Percentiles rank a stretch among this genome's conserved stretches.
Evolutionary conservation across 2,888 invertebrate genomes (phyloP).

Genomic region (Sceliomorpha sp.): DNA sequence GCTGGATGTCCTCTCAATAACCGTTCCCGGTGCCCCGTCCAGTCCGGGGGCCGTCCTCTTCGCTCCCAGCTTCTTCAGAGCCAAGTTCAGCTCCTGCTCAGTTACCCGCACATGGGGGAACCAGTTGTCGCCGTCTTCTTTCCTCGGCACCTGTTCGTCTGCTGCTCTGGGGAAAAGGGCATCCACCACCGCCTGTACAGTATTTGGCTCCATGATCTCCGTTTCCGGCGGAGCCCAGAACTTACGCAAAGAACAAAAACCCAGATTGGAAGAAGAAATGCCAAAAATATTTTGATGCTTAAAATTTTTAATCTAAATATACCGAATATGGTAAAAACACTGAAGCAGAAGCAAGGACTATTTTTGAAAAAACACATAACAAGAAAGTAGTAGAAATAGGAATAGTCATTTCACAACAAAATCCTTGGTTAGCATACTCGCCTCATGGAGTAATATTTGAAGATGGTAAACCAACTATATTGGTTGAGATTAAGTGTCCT

Average conservation of each 20-base stretch:
- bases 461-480: constrained; percentile 30
- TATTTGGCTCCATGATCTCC: too few species aligned
- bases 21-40: too few species aligned
- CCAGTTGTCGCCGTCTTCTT: too few species aligned
- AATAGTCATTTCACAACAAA: constrained; percentile 6
- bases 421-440: constrained; percentile 14
- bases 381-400: constrained; percentile 11
- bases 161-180: too few species aligned
- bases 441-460: constrained; percentile 24
- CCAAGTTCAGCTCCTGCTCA: too few species aligned
- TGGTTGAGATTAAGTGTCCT: constrained; percentile 60
- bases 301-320: constrained; percentile 28
- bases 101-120: too few species aligned
- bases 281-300: constrained; percentile 4
- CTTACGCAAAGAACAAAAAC: constrained; percentile 38
- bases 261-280: constrained; percentile 44
- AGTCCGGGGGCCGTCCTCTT: too few species aligned
- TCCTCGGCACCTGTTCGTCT: too few species aligned
- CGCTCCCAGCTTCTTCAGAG: too few species aligned
- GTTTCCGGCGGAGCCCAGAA: too few species aligned
- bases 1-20: too few species aligned
- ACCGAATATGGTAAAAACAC: constrained; percentile 33
- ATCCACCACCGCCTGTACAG: too few species aligned
- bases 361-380: neutral
- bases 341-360: constrained; percentile 25